Evolutionary conservation across 2,888 invertebrate species (phyloP).

Genomic region (Lithodes maja): DNA sequence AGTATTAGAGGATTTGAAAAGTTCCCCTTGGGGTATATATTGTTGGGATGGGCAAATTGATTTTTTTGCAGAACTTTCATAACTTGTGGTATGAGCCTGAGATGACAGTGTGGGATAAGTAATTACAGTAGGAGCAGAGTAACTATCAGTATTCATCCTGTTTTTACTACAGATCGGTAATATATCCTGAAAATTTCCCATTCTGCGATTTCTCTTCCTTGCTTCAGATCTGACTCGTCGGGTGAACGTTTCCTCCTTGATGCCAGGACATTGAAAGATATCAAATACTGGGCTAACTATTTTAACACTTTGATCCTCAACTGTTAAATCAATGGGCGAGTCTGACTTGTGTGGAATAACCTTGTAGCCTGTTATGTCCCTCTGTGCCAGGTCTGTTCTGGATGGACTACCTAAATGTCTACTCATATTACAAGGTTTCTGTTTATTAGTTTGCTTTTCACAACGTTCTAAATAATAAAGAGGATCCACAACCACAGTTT

Average conservation of each 20-base stretch:
- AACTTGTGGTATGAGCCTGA: neutral
- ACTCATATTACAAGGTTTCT: neutral
- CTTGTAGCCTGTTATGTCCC: neutral
- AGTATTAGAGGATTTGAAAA: neutral
- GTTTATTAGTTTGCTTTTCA: constrained; percentile 18
- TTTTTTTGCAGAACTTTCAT: neutral
- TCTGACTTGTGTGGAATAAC: neutral
- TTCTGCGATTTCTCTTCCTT: neutral
- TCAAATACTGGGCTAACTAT: neutral
- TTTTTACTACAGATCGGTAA: neutral
- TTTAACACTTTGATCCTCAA: neutral
- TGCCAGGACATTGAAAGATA: neutral
- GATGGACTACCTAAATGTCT: neutral
- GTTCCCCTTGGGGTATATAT: neutral
- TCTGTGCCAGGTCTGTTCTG: neutral
- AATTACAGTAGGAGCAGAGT: neutral
- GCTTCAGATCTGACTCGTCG: neutral
- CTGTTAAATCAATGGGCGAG: neutral
- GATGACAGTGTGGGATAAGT: neutral
- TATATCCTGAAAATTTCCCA: neutral
- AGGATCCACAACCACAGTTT: constrained; percentile 33
- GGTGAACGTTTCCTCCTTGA: neutral
- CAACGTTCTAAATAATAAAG: constrained; percentile 31
- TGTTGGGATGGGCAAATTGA: neutral
- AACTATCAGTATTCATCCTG: neutral